Evolutionary conservation across 2,888 invertebrate genomes (phyloP), one percentile per base, ranked within the genome.

Genomic region (Sceliomorpha sp.): DNA sequence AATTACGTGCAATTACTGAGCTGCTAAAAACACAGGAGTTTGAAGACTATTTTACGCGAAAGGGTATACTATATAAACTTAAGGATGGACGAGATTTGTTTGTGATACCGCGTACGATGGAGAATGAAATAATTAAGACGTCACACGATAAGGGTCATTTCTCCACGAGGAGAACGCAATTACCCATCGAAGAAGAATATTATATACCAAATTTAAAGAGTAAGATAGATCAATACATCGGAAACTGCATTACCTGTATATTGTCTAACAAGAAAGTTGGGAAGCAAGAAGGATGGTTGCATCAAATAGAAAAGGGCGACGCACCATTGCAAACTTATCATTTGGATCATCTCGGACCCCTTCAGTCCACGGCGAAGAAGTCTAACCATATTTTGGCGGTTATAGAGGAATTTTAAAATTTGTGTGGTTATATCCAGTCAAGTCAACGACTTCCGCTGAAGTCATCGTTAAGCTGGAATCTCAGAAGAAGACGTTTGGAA

Each of bases 221-320:
- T 27, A 53, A 62, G 12, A 10, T 67, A 6, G 59, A 53, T 9
- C 31, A 8, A 13, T 20, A 32, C 7, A 53, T 59, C n/a, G 2
- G 20, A 1, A 67, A 67, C 17, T 60, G 45, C 15, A 48, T 67
- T 1, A 29, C 34, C 24, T 67, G 59, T 32, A 34, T 67, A 6
- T 7, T 67, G 4, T 9, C 10, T 0, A 60, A 55, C 24, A 47
- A 27, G 27, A 59, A 66, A 20, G 6, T 24, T n/a, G 67, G 56
- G 17, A 67, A 67, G 26, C 48, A 56, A 9, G 62, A 60, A 13
- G 62, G 67, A 20, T 55, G 31, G 8, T 26, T 70, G n/a, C 42
- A 66, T 59, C 60, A 55, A 12, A 12, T 70, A 10, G n/a, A n/a
- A 2, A 66, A 64, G 13, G 45, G 36, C 14, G 44, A 26, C 4